Percentiles rank a stretch among this genome's conserved stretches.
Conservation (phyloP, 2,888 invertebrate genomes). For the Graphium colonna region DNA sequence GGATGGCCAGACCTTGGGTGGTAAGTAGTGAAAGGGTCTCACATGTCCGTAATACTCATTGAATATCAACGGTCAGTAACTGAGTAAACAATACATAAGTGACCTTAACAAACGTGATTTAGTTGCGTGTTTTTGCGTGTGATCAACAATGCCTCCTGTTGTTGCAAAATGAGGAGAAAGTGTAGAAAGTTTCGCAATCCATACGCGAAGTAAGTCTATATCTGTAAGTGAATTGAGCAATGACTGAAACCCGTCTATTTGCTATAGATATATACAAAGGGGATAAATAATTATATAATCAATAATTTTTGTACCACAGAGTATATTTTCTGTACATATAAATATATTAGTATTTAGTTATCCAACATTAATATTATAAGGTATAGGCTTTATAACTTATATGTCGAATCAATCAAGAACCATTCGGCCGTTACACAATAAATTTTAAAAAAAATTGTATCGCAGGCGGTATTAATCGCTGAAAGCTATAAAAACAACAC, state of each 20-base stretch:
- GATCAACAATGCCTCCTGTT: background rate
- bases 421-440: too few relatives aligned
- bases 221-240: slow-evolving; percentile 4
- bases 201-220: background rate
- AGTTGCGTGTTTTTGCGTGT: background rate
- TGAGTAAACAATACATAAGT: background rate
- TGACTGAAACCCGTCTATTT: background rate
- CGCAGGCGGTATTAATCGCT: too few relatives aligned
- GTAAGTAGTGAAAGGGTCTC: slow-evolving; percentile 74
- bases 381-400: too few relatives aligned
- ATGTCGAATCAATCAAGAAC: too few relatives aligned
- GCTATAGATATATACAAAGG: background rate
- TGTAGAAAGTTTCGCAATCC: slow-evolving; percentile 2
- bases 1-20: slow-evolving; percentile 65
- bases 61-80: background rate
- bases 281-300: background rate
- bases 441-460: too few relatives aligned
- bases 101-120: background rate
- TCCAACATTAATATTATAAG: too few relatives aligned
- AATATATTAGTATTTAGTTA: too few relatives aligned
- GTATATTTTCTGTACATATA: too few relatives aligned
- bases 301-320: too few relatives aligned
- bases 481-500: too few relatives aligned
- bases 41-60: slow-evolving; percentile 20
- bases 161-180: slow-evolving; percentile 22